phyloP scores from a whole-genome alignment of 2,113 vertebrate species.

The Sinosuthora webbiana region DNA sequence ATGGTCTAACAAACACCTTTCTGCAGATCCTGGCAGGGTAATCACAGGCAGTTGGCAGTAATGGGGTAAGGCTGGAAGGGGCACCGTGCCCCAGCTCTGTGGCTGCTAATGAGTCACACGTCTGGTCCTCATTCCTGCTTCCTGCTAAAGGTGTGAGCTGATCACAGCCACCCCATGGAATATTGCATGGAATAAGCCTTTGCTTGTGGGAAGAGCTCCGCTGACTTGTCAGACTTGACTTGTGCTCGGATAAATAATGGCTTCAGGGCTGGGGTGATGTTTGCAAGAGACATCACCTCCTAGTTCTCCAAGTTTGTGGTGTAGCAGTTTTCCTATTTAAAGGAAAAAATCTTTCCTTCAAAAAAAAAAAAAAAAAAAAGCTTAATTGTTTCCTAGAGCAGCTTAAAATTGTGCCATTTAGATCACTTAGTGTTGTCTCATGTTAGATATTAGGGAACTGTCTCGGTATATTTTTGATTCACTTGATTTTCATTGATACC shows the following conservation, averaged over 20 bases:
- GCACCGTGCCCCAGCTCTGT: background rate
- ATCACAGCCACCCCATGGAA: constrained; percentile 13
- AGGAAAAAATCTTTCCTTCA: background rate
- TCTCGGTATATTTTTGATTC: background rate
- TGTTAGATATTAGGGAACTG: background rate
- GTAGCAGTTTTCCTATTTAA: background rate
- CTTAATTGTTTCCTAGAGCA: background rate
- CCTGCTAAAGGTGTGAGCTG: constrained; percentile 40
- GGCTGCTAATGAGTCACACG: constrained; percentile 48
- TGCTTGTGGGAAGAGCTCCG: background rate
- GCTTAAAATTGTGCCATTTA: background rate
- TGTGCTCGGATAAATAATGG: background rate
- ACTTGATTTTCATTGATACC: background rate
- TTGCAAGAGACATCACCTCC: background rate
- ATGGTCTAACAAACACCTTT: constrained; percentile 44
- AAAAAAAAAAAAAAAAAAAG: too few relatives aligned
- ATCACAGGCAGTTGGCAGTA: constrained; percentile 20
- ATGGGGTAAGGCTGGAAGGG: background rate
- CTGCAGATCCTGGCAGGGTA: constrained; percentile 22
- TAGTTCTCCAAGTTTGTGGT: background rate
- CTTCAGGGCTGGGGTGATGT: background rate
- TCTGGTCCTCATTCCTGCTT: background rate
- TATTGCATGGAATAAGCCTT: background rate
- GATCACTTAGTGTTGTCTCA: background rate
- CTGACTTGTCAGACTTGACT: background rate